Base-by-base conservation (phyloP, 1,140 invertebrate genomes). In the Philotrypesis tridentata region DNA sequence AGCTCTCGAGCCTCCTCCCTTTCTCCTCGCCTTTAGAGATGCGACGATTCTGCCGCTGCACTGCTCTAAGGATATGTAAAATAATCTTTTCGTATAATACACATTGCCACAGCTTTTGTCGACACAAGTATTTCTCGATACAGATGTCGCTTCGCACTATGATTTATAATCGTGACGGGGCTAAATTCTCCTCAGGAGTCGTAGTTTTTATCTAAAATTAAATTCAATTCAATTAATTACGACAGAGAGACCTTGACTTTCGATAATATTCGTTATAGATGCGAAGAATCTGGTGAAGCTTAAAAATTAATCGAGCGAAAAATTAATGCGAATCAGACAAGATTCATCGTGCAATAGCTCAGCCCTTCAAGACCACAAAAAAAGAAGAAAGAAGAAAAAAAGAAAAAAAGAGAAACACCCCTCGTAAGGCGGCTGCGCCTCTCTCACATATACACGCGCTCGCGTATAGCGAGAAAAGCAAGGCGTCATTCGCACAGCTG, bases 21-120 rank as follows among this genome's bases (percentile, higher is more conserved):
- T 11, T 29, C 37, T 7, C 31, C 40, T n/a, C 6, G 67, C 29
- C 31, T 37, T 33, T 33, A 6, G 48, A 55, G 48, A 55, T 55
- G 21, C 48, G 48, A 6, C 48, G n/a, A n/a, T 55, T 55, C 48
- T 55, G 21, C 48, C 6, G 48, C 21, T 55, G 21, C 48, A 17
- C 67, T 9, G 31, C 67, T 70, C 31, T 31, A 33, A 70, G 31
- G 67, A 8, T 33, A 70, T 43, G 40, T 25, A 40, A 43, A 43
- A 72, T 72, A 48, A 72, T 72, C 70, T 40, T 43, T 48, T 25
- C 67, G 67, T 6, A 48, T n/a, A 5, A 55, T 55, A 55, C 48
- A 17, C 6, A 14, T 37, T 37, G 21, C 21, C 48, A 14, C 4
- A 21, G 48, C 48, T 55, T 55, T 55, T 21, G 48, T 55, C 21